Percentiles rank a stretch among this genome's conserved stretches.
These are phyloP conservation scores for Sycobia sp. DNA, from an alignment of 1,140 invertebrate genomes.

Conservation along the genomic window DNA sequence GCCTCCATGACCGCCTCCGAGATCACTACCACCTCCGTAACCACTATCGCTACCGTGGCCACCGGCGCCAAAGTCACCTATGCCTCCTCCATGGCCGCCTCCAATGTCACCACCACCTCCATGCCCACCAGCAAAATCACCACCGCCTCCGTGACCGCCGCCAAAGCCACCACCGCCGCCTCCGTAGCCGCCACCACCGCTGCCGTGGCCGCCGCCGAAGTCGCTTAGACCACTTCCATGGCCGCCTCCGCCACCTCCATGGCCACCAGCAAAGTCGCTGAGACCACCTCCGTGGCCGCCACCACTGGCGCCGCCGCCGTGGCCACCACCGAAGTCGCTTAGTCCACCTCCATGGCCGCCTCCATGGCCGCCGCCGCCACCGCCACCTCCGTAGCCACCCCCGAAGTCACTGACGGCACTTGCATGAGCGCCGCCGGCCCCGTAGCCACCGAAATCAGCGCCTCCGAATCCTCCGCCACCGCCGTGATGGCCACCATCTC, in stretches of 20 bases:
- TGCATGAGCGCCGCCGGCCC: constrained; percentile 4
- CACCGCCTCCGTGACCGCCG: constrained; percentile 13
- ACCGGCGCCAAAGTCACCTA: constrained; percentile 9
- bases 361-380: constrained; percentile 8
- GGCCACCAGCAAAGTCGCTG: constrained; percentile 6
- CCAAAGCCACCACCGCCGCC: constrained; percentile 3
- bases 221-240: background rate
- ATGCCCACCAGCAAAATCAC: background rate
- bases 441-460: background rate
- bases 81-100: background rate
- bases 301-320: background rate
- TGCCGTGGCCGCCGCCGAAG: background rate
- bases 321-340: background rate
- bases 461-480: constrained; percentile 21
- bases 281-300: constrained; percentile 1
- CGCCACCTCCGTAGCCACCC: no score
- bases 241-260: background rate
- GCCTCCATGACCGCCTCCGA: constrained; percentile 2
- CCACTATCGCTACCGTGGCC: constrained; percentile 23
- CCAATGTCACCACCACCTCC: background rate
- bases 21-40: constrained; percentile 11
- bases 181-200: constrained; percentile 6
- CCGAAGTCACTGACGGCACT: constrained; percentile 1
- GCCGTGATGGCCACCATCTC: background rate
- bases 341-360: constrained; percentile 13